phyloP scores from a whole-genome alignment of 92 coral and sea anemone genomes.

The Parazoanthus atlanticus region DNA sequence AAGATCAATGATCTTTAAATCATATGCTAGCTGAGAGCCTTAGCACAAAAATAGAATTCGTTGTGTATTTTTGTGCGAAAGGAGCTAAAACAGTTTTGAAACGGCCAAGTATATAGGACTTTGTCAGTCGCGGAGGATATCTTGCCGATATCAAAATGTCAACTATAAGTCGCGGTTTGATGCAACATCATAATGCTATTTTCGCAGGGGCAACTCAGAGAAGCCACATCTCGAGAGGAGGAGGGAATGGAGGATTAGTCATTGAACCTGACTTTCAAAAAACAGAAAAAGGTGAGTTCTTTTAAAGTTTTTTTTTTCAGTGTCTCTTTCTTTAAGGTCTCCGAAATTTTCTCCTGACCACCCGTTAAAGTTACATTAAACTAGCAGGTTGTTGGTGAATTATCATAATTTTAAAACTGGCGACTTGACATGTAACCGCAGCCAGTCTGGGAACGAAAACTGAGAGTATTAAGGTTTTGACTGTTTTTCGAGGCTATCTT shows the following conservation, averaged over 20 bases:
- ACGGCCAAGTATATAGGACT: not conserved
- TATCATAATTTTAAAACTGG: no score
- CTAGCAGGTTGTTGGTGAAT: not conserved
- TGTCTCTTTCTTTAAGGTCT: no score
- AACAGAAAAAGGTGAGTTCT: not conserved
- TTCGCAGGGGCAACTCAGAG: not conserved
- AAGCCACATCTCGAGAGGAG: not conserved
- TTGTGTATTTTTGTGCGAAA: not conserved
- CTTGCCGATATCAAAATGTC: not conserved
- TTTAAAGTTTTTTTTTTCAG: no score
- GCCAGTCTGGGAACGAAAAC: not conserved
- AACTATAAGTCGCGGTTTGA: not conserved
- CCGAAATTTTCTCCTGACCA: not conserved
- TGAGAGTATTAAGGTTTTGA: no score
- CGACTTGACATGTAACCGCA: not conserved
- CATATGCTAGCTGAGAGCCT: not conserved
- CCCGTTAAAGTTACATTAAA: not conserved
- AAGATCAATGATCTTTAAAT: not conserved
- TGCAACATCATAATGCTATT: conserved; percentile 6
- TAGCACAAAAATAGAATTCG: not conserved
- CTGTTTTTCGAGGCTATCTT: not conserved
- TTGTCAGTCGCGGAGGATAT: not conserved
- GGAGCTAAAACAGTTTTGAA: not conserved
- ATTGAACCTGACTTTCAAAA: not conserved
- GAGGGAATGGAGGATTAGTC: not conserved